Base-by-base conservation (phyloP, 2,113 vertebrate genomes). In the Cyanoramphus novaezelandiae region DNA sequence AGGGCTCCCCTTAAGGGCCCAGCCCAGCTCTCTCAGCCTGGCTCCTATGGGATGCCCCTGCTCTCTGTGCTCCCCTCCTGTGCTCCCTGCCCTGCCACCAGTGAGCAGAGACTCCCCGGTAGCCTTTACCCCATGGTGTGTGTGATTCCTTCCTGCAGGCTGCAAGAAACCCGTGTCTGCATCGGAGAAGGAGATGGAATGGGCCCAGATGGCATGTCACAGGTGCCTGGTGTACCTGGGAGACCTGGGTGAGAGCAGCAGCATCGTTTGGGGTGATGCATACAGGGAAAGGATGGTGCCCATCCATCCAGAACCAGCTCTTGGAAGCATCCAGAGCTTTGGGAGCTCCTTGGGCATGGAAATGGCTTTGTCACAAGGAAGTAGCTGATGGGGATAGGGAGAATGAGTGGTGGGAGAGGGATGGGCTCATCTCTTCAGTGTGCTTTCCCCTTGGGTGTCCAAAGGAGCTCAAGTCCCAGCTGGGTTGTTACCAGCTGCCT, bases 191-290 rank as follows among this genome's bases (percentile, higher is more conserved):
- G 99, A 99, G 98, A 99, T 99, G 99, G 99, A 99, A 52, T 99
- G 99, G 99, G 99, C 99, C 3, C 99, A 99, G 98, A 98, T 99
- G 99, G 99, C 99, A 0, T 99, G 99, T 93, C 99, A 99, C 97
- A 98, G 99, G 47, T 99, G 99, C 92, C 98, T 99, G 88, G 99
- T 99, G 71, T 99, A 99, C 95, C 98, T 99, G 86, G 99, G 99
- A 86, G 99, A 99, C 96, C 98, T 99, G 27, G 99, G 99, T 99
- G 98, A 99, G 97, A 77, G 18, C 70, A 74, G 5, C 35, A 2
- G 12, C 4, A 4, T 16, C 35, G 41, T 63, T 31, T 29, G 39
- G 39, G 69, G 18, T 33, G 39, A 21, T 67, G 35, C 17, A 9
- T 14, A 2, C 10, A 2, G 16, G 17, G 6, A 39, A 33, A 74